These are phyloP conservation scores for Aeoliscus strigatus DNA, from an alignment of 2,797 vertebrate species.

Conservation along the genomic window DNA sequence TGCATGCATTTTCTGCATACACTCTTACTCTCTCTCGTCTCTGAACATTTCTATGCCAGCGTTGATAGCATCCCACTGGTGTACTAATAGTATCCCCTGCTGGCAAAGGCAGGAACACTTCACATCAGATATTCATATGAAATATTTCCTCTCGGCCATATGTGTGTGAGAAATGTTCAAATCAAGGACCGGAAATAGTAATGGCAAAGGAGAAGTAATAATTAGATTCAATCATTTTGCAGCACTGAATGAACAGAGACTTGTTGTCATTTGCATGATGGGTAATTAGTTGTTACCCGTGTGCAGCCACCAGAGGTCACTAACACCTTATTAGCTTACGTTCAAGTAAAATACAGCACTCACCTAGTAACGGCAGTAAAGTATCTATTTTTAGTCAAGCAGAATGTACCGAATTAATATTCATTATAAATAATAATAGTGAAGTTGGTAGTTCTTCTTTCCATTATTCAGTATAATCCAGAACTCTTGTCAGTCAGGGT, in stretches of 20 bases:
- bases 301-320: constrained; percentile 53
- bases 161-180: neutral
- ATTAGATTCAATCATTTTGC: no score
- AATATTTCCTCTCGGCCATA: neutral
- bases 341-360: no score
- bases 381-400: no score
- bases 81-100: constrained; percentile 65
- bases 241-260: neutral
- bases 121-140: neutral
- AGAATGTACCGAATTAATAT: no score
- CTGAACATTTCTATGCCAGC: constrained; percentile 11
- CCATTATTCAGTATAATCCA: no score
- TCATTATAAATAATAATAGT: no score
- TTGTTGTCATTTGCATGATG: no score
- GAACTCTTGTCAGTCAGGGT: no score
- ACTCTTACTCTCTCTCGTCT: neutral
- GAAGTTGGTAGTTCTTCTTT: no score
- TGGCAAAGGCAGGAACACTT: constrained; percentile 47
- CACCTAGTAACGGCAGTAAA: no score
- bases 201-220: neutral
- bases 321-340: constrained; percentile 7
- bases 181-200: neutral
- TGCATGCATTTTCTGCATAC: neutral
- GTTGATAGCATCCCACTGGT: constrained; percentile 24
- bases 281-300: constrained; percentile 10